Conservation (phyloP, 2,113 vertebrate genomes). For the Picathartes gymnocephalus region DNA sequence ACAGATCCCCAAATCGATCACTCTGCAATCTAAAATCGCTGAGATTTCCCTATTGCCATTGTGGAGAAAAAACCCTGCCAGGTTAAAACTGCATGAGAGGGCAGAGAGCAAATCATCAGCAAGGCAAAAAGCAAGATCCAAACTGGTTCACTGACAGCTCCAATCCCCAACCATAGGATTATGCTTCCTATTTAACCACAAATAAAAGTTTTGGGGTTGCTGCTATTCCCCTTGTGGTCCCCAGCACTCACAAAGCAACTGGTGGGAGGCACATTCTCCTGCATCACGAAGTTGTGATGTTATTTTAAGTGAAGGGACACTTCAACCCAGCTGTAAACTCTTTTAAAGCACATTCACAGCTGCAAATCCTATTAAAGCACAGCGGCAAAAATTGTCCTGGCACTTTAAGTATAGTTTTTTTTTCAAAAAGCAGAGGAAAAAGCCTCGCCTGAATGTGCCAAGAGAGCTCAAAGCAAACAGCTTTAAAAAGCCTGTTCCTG, state of each 20-base stretch:
- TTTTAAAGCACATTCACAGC: slow-evolving; percentile 1
- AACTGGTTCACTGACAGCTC: fast-evolving
- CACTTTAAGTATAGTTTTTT: neutral
- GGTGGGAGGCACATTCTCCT: neutral
- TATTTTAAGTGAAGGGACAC: slow-evolving; percentile 1
- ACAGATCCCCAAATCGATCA: neutral
- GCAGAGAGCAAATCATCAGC: neutral
- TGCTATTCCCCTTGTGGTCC: neutral
- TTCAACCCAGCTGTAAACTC: slow-evolving; percentile 37
- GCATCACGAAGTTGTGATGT: neutral
- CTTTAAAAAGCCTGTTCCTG: neutral
- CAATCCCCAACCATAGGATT: neutral
- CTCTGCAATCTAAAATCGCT: neutral
- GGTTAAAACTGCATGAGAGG: neutral
- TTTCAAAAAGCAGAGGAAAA: neutral
- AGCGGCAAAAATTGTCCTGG: neutral
- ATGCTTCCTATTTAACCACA: neutral
- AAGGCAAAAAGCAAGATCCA: neutral
- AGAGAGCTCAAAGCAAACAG: neutral
- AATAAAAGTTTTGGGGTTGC: neutral
- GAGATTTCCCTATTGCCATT: neutral
- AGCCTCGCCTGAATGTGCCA: neutral
- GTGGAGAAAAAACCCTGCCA: neutral
- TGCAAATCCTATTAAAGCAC: slow-evolving; percentile 7
- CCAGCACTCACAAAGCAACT: neutral